phyloP scores from a whole-genome alignment of 2,797 vertebrate genomes.

The Hippopotamyrus pictus region DNA sequence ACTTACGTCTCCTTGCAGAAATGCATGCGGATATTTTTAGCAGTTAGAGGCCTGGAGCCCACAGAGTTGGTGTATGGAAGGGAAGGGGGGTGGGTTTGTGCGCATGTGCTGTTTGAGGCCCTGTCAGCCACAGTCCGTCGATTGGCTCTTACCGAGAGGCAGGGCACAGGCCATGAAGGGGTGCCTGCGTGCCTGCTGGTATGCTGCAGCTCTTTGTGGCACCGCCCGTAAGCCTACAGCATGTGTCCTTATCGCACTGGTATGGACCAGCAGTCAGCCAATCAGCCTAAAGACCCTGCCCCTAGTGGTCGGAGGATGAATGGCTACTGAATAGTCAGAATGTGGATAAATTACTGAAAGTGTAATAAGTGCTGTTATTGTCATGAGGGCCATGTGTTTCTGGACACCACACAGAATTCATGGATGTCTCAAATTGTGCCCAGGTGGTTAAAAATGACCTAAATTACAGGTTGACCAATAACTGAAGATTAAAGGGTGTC shows the following conservation, averaged over 20 bases:
- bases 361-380: background rate
- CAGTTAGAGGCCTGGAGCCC: background rate
- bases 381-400: background rate
- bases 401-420: background rate
- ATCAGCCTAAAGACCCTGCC: background rate
- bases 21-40: background rate
- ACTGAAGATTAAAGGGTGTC: background rate
- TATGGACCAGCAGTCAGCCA: background rate
- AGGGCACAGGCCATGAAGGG: background rate
- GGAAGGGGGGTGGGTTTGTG: background rate
- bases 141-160: background rate
- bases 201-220: background rate
- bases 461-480: background rate
- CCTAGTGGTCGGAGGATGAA: background rate
- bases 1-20: background rate
- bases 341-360: background rate
- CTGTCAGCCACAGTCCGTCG: background rate
- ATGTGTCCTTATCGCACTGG: background rate
- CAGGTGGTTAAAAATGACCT: background rate
- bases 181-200: background rate
- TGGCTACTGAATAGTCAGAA: background rate
- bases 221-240: background rate
- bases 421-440: background rate
- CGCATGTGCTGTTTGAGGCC: background rate
- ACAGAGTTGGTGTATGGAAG: background rate